Evolutionary conservation across 2,797 vertebrate species (phyloP).

Genomic region (Bradypodion ventrale): DNA sequence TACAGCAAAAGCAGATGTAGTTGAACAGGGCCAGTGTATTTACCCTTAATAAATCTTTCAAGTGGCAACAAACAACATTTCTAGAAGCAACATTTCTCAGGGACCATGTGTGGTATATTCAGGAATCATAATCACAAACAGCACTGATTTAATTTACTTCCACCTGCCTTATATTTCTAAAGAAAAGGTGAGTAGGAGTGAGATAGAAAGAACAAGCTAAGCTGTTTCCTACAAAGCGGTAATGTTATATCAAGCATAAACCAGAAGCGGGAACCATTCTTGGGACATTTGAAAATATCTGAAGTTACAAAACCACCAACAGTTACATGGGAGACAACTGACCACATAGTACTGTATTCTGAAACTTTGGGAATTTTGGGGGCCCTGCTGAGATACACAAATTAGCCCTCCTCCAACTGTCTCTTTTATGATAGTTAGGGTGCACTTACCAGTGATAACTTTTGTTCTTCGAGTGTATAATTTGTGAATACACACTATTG

Average conservation of each 20-base stretch:
- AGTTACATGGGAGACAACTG: background rate
- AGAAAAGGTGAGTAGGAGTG: background rate
- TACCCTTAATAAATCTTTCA: background rate
- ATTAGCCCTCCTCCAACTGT: background rate
- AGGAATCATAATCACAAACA: background rate
- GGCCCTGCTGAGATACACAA: background rate
- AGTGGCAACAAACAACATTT: slow-evolving; percentile 20
- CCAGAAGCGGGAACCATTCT: background rate
- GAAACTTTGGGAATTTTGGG: background rate
- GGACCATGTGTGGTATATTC: background rate
- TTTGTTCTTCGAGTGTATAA: too few species aligned
- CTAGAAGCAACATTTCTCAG: background rate
- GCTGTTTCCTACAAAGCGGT: background rate
- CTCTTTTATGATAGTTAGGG: too few species aligned
- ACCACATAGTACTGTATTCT: background rate
- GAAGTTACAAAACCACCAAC: background rate
- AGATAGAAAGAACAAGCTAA: background rate
- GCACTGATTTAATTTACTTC: slow-evolving; percentile 21
- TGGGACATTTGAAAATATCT: background rate
- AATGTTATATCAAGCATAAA: background rate
- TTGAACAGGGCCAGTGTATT: background rate
- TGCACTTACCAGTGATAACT: too few species aligned
- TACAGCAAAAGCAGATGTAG: background rate
- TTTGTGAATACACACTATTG: too few species aligned
- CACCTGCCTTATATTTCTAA: background rate